These are phyloP conservation scores for Hemiscyllium ocellatum DNA, from an alignment of 2,113 vertebrate species.

Conservation along the genomic window DNA sequence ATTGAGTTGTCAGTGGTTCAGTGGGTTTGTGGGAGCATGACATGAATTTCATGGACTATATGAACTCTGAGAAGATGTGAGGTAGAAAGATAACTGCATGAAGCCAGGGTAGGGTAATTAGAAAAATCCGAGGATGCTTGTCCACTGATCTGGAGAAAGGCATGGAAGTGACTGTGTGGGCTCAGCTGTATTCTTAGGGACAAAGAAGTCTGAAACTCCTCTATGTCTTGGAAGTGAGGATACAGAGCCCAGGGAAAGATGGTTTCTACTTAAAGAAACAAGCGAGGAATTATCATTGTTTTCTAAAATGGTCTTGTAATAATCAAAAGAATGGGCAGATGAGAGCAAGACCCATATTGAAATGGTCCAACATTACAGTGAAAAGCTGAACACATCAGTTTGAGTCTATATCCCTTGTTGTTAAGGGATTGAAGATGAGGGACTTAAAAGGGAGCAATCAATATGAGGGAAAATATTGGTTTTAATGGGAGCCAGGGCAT, in stretches of 20 bases:
- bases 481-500: background rate
- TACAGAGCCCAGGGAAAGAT: background rate
- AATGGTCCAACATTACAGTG: background rate
- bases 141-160: background rate
- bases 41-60: background rate
- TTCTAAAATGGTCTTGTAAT: background rate
- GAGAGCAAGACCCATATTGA: background rate
- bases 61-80: background rate
- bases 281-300: background rate
- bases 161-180: background rate
- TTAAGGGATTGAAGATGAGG: background rate
- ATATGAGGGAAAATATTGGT: background rate
- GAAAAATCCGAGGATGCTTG: background rate
- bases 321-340: background rate
- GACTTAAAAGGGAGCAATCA: background rate
- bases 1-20: background rate
- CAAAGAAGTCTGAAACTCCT: background rate
- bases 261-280: background rate
- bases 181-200: background rate
- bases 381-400: background rate
- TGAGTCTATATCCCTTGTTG: background rate
- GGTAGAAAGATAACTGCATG: background rate
- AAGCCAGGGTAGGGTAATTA: too few species aligned
- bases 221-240: background rate
- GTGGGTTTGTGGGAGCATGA: background rate